Base-by-base conservation (phyloP, 2,888 invertebrate genomes). In the Drosophila testacea region DNA sequence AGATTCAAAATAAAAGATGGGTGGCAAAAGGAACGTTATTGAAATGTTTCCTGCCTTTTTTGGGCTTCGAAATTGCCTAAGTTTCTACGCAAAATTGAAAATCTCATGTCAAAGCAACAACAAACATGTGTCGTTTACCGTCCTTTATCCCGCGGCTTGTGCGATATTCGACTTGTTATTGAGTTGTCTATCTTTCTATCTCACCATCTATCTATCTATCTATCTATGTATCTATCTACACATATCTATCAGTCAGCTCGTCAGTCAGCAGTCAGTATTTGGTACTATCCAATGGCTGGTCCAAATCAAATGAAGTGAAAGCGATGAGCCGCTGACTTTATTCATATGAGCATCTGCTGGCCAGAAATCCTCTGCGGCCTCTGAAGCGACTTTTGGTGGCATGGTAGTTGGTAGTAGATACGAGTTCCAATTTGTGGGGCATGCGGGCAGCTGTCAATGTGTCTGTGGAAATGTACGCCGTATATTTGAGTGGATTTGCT, bases 391-490 rank as follows among this genome's bases (percentile, higher is more conserved):
- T 55, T 65, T 59, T 39, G 39, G 27, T 36, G 42, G 67, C 34
- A 64, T 30, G 22, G 22, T 3, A 22, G 22, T 22, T 22, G 22
- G 22, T 22, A 68, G 41, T 34, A 13, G 56, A 48, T 46, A 13
- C 38, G 38, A 32, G 50, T 11, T 47, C 62, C 48, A 50, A 34
- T 50, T 50, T 50, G 48, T 50, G 46, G 11, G 52, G 34, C 69
- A 83, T 86, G 89, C 89, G 88, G 89, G 89, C 77, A 89, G 75
- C 84, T 89, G 89, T 87, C 84, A 89, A 85, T 85, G 80, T 89
- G 89, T 89, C 89, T 84, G 84, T 79, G 88, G 88, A 87, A 89
- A 84, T 89, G 83, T 73, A 63, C 66, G 83, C 62, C 68, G 71
- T 75, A 88, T 85, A 84, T 89, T 87, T 80, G 89, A 85, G 85